These are phyloP conservation scores for Nettapus auritus DNA, from an alignment of 2,113 vertebrate species.

Conservation along the genomic window DNA sequence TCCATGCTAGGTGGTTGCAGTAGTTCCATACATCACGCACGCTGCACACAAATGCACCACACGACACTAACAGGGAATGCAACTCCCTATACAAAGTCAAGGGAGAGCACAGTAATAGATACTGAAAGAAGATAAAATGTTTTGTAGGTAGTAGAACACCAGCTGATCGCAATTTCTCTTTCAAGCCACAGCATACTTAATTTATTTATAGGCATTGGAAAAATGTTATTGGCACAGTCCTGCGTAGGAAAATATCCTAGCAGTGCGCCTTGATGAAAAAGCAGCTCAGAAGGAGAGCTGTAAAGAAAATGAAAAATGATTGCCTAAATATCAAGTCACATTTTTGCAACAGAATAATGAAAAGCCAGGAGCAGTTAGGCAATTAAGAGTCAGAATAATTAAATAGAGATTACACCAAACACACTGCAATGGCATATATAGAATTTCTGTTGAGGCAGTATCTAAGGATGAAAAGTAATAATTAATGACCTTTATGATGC, in stretches of 20 bases:
- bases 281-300: background rate
- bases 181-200: slow-evolving; percentile 17
- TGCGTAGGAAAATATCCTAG: background rate
- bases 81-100: slow-evolving; percentile 16
- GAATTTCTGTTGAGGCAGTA: background rate
- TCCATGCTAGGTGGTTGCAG: background rate
- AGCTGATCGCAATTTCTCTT: slow-evolving; percentile 47
- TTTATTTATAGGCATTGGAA: slow-evolving; percentile 55
- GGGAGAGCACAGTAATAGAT: slow-evolving; percentile 25
- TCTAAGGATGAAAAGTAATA: background rate
- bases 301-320: background rate
- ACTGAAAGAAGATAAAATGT: slow-evolving; percentile 39
- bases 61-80: background rate
- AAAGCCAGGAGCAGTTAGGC: background rate
- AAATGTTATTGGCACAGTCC: slow-evolving; percentile 25
- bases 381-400: background rate
- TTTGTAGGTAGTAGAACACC: slow-evolving; percentile 7
- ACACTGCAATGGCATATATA: background rate
- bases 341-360: background rate
- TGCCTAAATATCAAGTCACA: background rate
- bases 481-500: background rate
- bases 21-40: slow-evolving; percentile 1
- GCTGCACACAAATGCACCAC: background rate
- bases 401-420: background rate
- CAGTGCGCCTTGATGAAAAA: background rate